Percentiles rank a stretch among this genome's conserved stretches.
Evolutionary conservation across 1,140 invertebrate genomes (phyloP).

Genomic region (Drosophila mayri): DNA sequence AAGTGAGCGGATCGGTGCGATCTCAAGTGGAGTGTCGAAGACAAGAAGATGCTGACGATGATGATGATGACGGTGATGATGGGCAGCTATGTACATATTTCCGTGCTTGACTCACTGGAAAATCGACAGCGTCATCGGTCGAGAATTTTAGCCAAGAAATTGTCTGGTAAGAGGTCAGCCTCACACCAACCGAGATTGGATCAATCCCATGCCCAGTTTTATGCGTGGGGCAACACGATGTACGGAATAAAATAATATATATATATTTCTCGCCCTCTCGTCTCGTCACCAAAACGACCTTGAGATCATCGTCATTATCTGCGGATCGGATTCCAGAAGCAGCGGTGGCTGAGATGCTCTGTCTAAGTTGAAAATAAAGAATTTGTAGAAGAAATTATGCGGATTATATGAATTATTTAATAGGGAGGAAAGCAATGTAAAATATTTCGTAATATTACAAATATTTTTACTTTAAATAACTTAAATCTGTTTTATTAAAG

Average conservation of each 20-base stretch:
- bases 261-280: conserved; percentile 22
- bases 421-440: neutral
- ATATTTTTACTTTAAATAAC: neutral
- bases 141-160: conserved; percentile 31
- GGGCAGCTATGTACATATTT: conserved; percentile 16
- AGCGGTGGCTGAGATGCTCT: conserved; percentile 14
- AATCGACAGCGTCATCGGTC: conserved; percentile 16
- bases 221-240: conserved; percentile 38
- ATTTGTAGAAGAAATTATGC: neutral
- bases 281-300: conserved; percentile 33
- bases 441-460: neutral
- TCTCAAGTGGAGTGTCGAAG: conserved; percentile 23
- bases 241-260: neutral
- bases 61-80: conserved; percentile 1
- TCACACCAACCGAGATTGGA: neutral
- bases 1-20: conserved; percentile 24
- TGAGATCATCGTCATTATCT: conserved; percentile 29
- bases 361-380: neutral
- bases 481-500: neutral
- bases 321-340: conserved; percentile 13
- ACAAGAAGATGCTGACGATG: conserved; percentile 1
- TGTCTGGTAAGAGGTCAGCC: conserved; percentile 7
- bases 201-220: conserved; percentile 39
- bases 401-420: neutral
- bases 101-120: conserved; percentile 43